A percentile compares a stretch with the other conserved stretches of the same genome.
Conservation (phyloP, 2,797 vertebrate genomes). For the Lacerta agilis region DNA sequence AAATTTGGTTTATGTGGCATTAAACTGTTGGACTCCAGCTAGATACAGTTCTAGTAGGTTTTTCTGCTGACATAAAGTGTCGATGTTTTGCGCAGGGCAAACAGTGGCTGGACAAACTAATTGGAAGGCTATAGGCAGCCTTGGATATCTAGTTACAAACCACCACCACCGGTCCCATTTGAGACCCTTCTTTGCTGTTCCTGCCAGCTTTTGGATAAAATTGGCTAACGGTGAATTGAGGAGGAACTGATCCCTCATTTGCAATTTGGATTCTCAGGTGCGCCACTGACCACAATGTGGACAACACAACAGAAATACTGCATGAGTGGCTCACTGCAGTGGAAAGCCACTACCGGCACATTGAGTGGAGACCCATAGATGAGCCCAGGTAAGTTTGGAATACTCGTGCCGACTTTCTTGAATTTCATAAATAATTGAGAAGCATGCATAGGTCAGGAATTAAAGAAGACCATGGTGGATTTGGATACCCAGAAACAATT, state of each 20-base stretch:
- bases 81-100: too few relatives aligned
- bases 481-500: background rate
- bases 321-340: constrained; percentile 89
- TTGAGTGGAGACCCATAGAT: constrained; percentile 89
- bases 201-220: background rate
- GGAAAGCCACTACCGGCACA: constrained; percentile 85
- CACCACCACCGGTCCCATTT: background rate
- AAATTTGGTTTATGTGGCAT: too few relatives aligned
- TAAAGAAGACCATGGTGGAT: background rate
- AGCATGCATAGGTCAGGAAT: background rate
- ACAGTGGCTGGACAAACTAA: background rate
- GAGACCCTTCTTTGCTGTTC: background rate
- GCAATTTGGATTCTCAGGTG: constrained; percentile 78
- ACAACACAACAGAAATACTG: constrained; percentile 89
- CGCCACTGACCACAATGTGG: constrained; percentile 92
- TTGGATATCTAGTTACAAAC: background rate
- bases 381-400: constrained; percentile 84
- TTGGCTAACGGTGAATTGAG: too few relatives aligned
- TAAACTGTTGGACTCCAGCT: too few relatives aligned
- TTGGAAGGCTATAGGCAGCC: background rate
- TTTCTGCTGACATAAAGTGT: too few relatives aligned
- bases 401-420: background rate
- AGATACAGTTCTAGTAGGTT: too few relatives aligned
- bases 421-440: background rate
- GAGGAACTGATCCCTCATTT: background rate